A percentile compares a stretch with the other conserved stretches of the same genome.
Evolutionary conservation across 2,113 vertebrate genomes (phyloP).

Genomic region (Orthonyx spaldingii): DNA sequence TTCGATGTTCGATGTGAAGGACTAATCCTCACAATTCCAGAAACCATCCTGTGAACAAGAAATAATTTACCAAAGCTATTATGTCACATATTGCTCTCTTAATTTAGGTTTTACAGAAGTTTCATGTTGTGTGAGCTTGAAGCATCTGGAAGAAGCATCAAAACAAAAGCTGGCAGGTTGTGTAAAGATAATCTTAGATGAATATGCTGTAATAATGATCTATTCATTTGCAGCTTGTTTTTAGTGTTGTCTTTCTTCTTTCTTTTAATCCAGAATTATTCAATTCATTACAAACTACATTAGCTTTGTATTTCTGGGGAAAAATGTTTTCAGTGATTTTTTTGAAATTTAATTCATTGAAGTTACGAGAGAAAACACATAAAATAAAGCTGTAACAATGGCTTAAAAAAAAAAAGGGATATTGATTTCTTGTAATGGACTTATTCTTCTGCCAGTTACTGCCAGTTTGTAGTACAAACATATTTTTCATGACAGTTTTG

Average conservation of each 20-base stretch:
- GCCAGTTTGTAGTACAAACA: neutral
- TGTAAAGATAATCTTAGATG: neutral
- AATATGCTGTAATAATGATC: neutral
- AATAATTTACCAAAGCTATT: conserved; percentile 7
- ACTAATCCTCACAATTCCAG: neutral
- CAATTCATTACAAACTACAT: neutral
- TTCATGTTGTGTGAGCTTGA: neutral
- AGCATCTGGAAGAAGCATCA: neutral
- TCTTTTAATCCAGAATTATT: neutral
- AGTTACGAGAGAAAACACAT: neutral
- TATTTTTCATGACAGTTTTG: neutral
- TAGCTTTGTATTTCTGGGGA: neutral
- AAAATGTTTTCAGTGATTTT: neutral
- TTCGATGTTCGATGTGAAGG: neutral
- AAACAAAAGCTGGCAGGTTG: neutral
- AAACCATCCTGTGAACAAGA: conserved; percentile 5
- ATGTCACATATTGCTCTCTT: neutral
- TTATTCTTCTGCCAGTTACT: neutral
- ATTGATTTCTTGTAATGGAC: neutral
- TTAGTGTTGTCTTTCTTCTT: neutral
- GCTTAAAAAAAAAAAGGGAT: neutral
- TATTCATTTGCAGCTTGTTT: neutral
- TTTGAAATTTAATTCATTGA: neutral
- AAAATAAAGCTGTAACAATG: neutral
- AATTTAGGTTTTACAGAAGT: neutral